These are phyloP conservation scores for Lepidocyrtoides sp. DNA, from an alignment of 2,888 invertebrate species.

Conservation along the genomic window DNA sequence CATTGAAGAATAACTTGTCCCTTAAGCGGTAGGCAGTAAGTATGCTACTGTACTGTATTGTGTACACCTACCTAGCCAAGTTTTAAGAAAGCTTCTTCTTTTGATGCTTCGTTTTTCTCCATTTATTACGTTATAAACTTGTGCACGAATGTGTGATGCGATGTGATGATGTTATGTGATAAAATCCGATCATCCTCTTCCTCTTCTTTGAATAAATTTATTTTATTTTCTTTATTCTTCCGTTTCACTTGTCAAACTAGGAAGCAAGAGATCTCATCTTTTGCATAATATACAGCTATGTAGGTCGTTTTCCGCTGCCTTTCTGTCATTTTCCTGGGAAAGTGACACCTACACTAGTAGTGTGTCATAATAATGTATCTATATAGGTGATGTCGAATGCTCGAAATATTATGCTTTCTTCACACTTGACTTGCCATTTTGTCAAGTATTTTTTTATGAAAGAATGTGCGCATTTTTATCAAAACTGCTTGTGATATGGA, in stretches of 20 bases:
- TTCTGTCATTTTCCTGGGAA: neutral
- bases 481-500: neutral
- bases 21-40: neutral
- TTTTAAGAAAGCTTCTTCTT: neutral
- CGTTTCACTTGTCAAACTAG: neutral
- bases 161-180: neutral
- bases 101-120: neutral
- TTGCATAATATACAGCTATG: neutral
- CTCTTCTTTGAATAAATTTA: constrained; percentile 28
- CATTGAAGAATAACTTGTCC: neutral
- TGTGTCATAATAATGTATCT: neutral
- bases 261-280: neutral
- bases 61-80: neutral
- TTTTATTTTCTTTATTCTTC: constrained; percentile 2
- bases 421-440: neutral
- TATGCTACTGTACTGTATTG: neutral
- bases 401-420: neutral
- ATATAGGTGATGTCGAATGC: neutral
- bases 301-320: constrained; percentile 18
- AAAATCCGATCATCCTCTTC: constrained; percentile 39
- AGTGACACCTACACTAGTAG: neutral
- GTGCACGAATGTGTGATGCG: neutral
- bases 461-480: constrained; percentile 29
- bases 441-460: neutral
- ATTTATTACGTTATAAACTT: neutral